Percentiles rank a stretch among this genome's conserved stretches.
These are phyloP conservation scores for Drosophila setifemur DNA, from an alignment of 1,140 invertebrate genomes.

Conservation along the genomic window DNA sequence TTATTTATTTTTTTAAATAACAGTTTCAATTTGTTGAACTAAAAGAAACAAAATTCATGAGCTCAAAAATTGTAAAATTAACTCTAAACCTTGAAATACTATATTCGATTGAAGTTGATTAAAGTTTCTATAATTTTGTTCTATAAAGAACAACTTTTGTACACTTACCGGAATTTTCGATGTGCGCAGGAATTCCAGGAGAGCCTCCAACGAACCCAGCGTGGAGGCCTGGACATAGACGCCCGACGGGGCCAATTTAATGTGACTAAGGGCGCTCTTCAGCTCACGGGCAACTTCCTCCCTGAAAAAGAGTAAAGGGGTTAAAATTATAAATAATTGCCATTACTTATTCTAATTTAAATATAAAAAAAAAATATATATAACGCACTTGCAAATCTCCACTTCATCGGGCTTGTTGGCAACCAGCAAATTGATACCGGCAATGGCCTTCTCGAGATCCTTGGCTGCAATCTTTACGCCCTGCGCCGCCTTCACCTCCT, in stretches of 20 bases:
- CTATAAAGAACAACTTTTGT: background rate
- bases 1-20: no score
- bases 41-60: no score
- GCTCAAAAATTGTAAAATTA: no score
- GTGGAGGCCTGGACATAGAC: conserved; percentile 99
- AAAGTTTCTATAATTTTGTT: no score
- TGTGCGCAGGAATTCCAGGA: conserved; percentile 96
- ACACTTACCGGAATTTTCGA: conserved; percentile 97
- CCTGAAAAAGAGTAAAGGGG: conserved; percentile 81
- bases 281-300: conserved; percentile 92
- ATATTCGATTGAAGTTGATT: no score
- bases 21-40: no score
- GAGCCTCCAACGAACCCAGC: conserved; percentile 97
- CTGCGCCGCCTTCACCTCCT: conserved; percentile 97
- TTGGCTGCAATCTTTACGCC: conserved; percentile 99
- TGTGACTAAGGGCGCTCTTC: conserved; percentile 93
- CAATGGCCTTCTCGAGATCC: conserved; percentile 98
- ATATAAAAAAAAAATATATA: background rate
- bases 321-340: background rate
- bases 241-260: conserved; percentile 95
- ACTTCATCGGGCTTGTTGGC: conserved; percentile 97
- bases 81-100: no score
- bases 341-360: no score
- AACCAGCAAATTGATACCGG: conserved; percentile 93
- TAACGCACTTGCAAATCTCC: conserved; percentile 87